Evolutionary conservation across 2,797 vertebrate genomes (phyloP).

Genomic region (Macropus fuliginosus): DNA sequence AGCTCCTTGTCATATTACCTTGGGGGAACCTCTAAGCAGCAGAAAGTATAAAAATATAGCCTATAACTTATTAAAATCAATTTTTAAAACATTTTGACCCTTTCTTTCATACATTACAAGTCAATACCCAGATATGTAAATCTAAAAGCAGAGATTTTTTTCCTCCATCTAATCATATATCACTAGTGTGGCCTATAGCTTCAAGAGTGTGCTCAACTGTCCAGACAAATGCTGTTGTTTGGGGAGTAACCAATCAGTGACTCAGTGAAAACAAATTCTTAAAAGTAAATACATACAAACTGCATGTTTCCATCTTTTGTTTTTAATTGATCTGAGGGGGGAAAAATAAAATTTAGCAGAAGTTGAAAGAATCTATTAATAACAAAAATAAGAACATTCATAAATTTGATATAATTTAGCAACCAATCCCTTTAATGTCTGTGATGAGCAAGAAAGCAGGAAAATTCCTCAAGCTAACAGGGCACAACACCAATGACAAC

Average conservation of each 20-base stretch:
- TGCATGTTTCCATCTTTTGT: slow-evolving; percentile 8
- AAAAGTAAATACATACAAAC: background rate
- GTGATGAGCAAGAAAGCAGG: background rate
- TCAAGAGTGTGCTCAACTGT: background rate
- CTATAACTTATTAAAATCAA: background rate
- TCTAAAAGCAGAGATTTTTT: background rate
- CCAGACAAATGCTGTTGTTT: background rate
- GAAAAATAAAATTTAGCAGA: slow-evolving; percentile 61
- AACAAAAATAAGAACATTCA: slow-evolving; percentile 63
- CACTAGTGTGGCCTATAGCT: background rate
- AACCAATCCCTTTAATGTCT: slow-evolving; percentile 36
- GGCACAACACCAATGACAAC: slow-evolving; percentile 26
- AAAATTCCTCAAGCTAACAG: slow-evolving; percentile 33
- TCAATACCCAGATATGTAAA: background rate
- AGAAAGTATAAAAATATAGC: slow-evolving; percentile 8
- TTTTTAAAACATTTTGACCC: background rate
- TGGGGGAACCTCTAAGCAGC: background rate
- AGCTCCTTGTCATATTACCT: background rate
- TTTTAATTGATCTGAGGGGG: slow-evolving; percentile 50
- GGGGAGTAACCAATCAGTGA: background rate
- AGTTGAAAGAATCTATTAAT: slow-evolving; percentile 65
- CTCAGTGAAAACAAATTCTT: background rate
- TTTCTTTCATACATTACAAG: background rate
- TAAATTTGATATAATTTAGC: slow-evolving; percentile 64
- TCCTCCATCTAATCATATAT: background rate